Evolutionary conservation across 1,140 invertebrate genomes (phyloP), one percentile per base, ranked within the genome.

Genomic region (Gonatopus flavifemur): DNA sequence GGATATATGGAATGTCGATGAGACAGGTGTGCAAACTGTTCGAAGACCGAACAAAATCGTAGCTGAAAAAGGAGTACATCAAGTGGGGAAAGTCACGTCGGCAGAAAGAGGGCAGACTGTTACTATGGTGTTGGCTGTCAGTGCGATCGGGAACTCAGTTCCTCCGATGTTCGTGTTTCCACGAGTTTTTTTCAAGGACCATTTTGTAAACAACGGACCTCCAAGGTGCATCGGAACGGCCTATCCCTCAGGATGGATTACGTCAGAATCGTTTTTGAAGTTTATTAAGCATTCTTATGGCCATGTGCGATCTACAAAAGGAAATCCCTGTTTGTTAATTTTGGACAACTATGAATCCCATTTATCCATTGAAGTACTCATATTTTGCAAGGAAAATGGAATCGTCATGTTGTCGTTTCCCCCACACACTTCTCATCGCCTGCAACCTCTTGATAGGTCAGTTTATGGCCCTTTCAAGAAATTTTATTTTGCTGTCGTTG

Each of bases 1-100:
- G 43, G 21, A 62, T 52, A 78, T 82, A 18, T 80, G 65, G 38
- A 81, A 81, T 57, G 57, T 79, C 10, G 77, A 81, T 62, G 76
- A 81, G 59, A 76, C 73, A 6, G 72, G 71, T 15, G 42, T 72
- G 19, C 61, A 62, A 24, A 73, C 70, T 7, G 71, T 76, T 4
- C 63, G 69, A 33, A 66, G 61, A 44, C 65, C 67, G n/a, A 35
- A 46, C 21, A 70, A 61, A 43, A 55, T 78, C 18, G 51, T 78
- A 33, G 64, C 70, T 20, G 54, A 44, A 43, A 67, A 59, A 63
- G 77, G 76, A 25, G 41, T 52, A 21, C 71, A 70, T 48, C 70
- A 81, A 64, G 67, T 81, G 3, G 75, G 73, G 21, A 31, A 62
- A 47, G 42, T 78, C 9, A 78, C 70, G 3, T 77, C 70, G 13